Percentiles rank a stretch among this genome's conserved stretches.
These are phyloP conservation scores for Aphidius gifuensis DNA, from an alignment of 1,140 invertebrate genomes.

Conservation along the genomic window DNA sequence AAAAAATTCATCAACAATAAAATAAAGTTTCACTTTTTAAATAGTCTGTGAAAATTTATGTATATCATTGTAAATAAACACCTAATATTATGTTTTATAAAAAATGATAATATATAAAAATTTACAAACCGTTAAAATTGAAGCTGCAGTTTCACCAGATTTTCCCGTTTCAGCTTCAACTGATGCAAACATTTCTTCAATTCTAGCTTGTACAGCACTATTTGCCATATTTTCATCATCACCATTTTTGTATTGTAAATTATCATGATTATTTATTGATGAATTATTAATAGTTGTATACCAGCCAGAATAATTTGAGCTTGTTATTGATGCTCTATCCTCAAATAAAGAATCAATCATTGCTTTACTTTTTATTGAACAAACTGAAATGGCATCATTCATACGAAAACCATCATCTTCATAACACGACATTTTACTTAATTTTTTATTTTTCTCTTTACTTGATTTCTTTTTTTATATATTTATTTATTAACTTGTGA, in stretches of 20 bases:
- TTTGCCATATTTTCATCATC: constrained; percentile 56
- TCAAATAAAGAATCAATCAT: constrained; percentile 79
- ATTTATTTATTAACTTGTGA: no score
- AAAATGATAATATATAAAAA: background rate
- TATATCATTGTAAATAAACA: no score
- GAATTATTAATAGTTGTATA: constrained; percentile 25
- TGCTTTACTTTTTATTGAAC: constrained; percentile 51
- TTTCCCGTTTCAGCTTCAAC: constrained; percentile 68
- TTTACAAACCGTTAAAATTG: constrained; percentile 46
- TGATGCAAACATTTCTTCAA: constrained; percentile 77
- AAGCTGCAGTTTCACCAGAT: constrained; percentile 50
- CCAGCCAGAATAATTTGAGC: constrained; percentile 42
- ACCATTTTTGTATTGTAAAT: constrained; percentile 14
- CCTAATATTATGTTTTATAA: background rate
- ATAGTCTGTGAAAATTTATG: no score
- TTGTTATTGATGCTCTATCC: constrained; percentile 55
- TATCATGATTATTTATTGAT: constrained; percentile 26
- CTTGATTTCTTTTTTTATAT: background rate
- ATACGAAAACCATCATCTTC: constrained; percentile 43
- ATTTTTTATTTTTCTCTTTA: constrained; percentile 1
- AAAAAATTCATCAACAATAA: no score
- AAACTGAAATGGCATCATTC: constrained; percentile 45
- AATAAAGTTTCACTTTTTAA: no score
- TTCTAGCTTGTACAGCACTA: constrained; percentile 78
- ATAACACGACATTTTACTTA: constrained; percentile 38